Evolutionary conservation across 2,797 vertebrate genomes (phyloP).

Genomic region (Argentina silus): DNA sequence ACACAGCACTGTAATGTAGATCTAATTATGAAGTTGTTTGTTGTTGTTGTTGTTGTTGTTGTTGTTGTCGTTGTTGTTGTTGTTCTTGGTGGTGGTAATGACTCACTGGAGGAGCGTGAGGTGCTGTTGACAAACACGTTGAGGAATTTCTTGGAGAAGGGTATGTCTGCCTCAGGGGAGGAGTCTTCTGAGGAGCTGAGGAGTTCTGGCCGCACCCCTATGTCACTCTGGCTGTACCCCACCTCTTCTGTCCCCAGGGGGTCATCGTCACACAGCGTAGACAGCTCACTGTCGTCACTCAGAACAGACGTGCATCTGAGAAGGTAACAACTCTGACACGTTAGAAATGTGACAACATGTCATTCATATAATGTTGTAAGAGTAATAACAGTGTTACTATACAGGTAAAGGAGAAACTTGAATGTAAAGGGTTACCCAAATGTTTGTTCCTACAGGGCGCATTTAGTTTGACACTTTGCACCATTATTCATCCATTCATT

Average conservation of each 20-base stretch:
- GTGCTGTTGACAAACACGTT: conserved; percentile 99
- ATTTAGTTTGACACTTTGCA: no score
- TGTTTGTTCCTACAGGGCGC: no score
- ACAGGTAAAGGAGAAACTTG: no score
- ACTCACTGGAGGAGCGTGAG: conserved; percentile 96
- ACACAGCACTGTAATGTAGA: not conserved
- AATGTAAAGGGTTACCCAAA: no score
- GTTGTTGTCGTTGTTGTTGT: no score
- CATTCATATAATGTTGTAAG: no score
- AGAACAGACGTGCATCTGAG: conserved; percentile 88
- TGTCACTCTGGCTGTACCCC: conserved; percentile 58
- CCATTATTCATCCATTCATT: not conserved
- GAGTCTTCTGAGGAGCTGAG: conserved; percentile 89
- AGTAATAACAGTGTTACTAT: no score
- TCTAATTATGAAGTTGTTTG: not conserved
- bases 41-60: not conserved
- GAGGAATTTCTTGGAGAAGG: conserved; percentile 99
- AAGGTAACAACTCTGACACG: conserved; percentile 1
- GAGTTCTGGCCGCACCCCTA: conserved; percentile 70
- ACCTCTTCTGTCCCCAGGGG: conserved; percentile 72
- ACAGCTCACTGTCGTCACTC: conserved; percentile 88
- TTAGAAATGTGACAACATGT: not conserved
- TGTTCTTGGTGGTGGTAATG: not conserved
- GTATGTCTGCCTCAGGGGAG: conserved; percentile 92
- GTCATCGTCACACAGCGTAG: conserved; percentile 84